Percentiles rank a stretch among this genome's conserved stretches.
Evolutionary conservation across 2,888 invertebrate genomes (phyloP).

Genomic region (Metallyticus violacea): DNA sequence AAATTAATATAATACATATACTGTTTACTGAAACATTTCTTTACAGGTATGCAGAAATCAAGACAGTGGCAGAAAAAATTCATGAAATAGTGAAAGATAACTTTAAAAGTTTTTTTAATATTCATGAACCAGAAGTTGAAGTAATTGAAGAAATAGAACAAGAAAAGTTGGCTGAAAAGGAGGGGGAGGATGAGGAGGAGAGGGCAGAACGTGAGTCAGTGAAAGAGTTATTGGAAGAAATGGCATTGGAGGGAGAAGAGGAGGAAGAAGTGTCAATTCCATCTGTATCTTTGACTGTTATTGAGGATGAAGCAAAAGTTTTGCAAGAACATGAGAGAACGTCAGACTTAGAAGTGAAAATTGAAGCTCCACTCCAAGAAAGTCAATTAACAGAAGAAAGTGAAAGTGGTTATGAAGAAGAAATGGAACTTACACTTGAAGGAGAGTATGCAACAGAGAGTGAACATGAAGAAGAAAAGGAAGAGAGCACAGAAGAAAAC

Average conservation of each 20-base stretch:
- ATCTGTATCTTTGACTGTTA: background rate
- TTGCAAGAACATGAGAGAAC: background rate
- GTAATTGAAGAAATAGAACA: slow-evolving; percentile 14
- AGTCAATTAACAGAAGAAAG: background rate
- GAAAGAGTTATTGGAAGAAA: slow-evolving; percentile 29
- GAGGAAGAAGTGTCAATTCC: background rate
- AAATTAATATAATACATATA: background rate
- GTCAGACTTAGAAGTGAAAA: background rate
- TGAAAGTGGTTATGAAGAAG: background rate
- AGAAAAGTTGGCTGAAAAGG: slow-evolving; percentile 31
- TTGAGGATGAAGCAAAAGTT: background rate
- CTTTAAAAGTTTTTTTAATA: slow-evolving; percentile 66
- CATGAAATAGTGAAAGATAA: slow-evolving; percentile 59
- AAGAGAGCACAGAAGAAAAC: no score
- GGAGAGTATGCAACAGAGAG: background rate
- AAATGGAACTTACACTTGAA: background rate
- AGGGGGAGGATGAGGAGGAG: slow-evolving; percentile 27
- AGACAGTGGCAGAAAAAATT: slow-evolving; percentile 56
- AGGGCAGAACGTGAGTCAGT: slow-evolving; percentile 43
- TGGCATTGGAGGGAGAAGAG: slow-evolving; percentile 46
- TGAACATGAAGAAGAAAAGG: background rate
- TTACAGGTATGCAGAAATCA: slow-evolving; percentile 51
- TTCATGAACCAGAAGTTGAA: slow-evolving; percentile 40
- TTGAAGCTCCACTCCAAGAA: background rate
- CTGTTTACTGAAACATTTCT: background rate